Conservation (phyloP, 2,888 invertebrate genomes). For the Synanthedon vespiformis region DNA sequence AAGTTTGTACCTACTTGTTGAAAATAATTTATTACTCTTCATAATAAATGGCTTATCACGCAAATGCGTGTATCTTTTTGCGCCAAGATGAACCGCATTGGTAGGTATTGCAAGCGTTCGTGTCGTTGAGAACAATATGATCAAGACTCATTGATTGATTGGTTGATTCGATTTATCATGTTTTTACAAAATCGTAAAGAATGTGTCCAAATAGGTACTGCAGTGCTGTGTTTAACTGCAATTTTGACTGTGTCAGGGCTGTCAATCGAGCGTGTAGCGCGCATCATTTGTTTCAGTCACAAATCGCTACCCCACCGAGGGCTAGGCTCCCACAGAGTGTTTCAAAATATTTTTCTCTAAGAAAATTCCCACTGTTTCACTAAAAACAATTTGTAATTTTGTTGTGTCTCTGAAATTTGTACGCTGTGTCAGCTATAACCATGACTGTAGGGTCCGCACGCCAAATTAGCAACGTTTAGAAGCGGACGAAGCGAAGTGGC, state of each 20-base stretch:
- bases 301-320: slow-evolving; percentile 32
- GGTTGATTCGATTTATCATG: too few species aligned
- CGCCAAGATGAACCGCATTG: too few species aligned
- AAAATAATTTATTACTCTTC: too few species aligned
- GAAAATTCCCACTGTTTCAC: too few species aligned
- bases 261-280: slow-evolving; percentile 39
- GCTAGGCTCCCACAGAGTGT: slow-evolving; percentile 45
- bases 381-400: slow-evolving; percentile 11
- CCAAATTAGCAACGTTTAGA: slow-evolving; percentile 34
- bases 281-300: slow-evolving; percentile 56
- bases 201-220: neutral
- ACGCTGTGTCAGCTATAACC: slow-evolving; percentile 34
- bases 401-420: slow-evolving; percentile 13
- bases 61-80: too few species aligned
- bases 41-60: too few species aligned
- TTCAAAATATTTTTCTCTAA: slow-evolving; percentile 27
- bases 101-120: too few species aligned
- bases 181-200: too few species aligned
- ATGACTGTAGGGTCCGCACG: slow-evolving; percentile 21
- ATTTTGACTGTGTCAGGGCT: slow-evolving; percentile 14
- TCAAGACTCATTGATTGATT: too few species aligned
- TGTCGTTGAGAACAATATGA: too few species aligned
- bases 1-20: too few species aligned
- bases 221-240: slow-evolving; percentile 14
- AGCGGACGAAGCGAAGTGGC: slow-evolving; percentile 27